Evolutionary conservation across 2,888 invertebrate genomes (phyloP).

Genomic region (Tetragnatha montana): DNA sequence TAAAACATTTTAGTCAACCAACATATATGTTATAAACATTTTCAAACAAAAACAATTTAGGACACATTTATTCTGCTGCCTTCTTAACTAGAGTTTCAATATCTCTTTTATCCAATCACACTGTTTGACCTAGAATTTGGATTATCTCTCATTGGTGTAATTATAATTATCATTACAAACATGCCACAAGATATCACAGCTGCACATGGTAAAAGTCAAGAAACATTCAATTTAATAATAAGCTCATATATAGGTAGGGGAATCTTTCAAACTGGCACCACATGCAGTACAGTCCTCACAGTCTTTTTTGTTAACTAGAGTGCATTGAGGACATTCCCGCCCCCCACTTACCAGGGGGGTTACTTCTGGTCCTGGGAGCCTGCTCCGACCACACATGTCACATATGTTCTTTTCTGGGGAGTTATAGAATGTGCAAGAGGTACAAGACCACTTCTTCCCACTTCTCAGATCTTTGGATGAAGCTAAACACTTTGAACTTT

Average conservation of each 20-base stretch:
- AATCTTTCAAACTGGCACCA: conserved; percentile 82
- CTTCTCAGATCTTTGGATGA: conserved; percentile 48
- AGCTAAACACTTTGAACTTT: conserved; percentile 41
- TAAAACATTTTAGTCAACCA: too few species aligned
- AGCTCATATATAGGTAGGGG: conserved; percentile 83
- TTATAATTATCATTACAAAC: not conserved
- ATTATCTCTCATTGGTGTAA: too few species aligned
- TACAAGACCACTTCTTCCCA: conserved; percentile 81
- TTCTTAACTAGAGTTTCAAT: too few species aligned
- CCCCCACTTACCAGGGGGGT: conserved; percentile 84
- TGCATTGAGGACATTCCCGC: conserved; percentile 85
- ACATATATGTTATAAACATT: too few species aligned
- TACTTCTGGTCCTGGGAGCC: conserved; percentile 80
- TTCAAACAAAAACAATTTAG: too few species aligned
- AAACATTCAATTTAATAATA: conserved; percentile 55
- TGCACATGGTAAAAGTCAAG: conserved; percentile 39
- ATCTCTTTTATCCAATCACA: too few species aligned
- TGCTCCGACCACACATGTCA: conserved; percentile 85
- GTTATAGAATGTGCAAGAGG: conserved; percentile 84
- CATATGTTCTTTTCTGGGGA: conserved; percentile 80
- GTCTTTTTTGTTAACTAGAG: conserved; percentile 84
- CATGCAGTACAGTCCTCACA: conserved; percentile 83
- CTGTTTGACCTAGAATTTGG: too few species aligned
- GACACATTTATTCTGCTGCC: too few species aligned
- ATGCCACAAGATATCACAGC: conserved; percentile 70